Conservation (phyloP, 2,113 vertebrate genomes). For the Hyperoodon ampullatus region DNA sequence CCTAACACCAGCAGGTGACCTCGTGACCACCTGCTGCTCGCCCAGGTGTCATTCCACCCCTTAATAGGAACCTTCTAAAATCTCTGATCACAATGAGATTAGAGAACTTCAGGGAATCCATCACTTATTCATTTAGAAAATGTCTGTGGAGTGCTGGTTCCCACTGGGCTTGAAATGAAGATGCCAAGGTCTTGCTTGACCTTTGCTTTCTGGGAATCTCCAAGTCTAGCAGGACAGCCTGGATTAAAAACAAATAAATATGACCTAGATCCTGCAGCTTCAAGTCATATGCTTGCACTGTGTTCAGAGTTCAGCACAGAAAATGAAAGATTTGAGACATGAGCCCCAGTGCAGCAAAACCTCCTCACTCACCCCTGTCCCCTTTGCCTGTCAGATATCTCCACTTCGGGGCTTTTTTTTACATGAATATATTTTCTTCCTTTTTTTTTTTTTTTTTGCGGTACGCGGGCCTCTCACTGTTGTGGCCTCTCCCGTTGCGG, state of each 20-base stretch:
- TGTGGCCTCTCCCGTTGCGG: too few relatives aligned
- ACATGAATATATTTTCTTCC: background rate
- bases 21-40: too few relatives aligned
- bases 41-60: background rate
- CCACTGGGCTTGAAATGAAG: background rate
- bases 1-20: background rate
- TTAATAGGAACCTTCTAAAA: background rate
- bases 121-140: background rate
- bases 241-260: background rate
- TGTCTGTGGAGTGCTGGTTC: background rate
- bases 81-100: background rate
- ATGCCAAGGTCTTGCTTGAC: background rate
- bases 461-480: too few relatives aligned
- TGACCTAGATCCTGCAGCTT: background rate
- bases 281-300: too few relatives aligned
- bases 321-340: background rate
- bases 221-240: background rate
- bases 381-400: too few relatives aligned
- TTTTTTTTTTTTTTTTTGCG: too few relatives aligned
- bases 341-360: background rate
- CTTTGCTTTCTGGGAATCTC: background rate
- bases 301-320: background rate
- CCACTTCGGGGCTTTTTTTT: background rate
- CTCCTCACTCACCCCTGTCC: background rate
- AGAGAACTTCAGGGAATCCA: background rate